These are phyloP conservation scores for Salarias fasciatus DNA, from an alignment of 2,797 vertebrate genomes.

Conservation along the genomic window DNA sequence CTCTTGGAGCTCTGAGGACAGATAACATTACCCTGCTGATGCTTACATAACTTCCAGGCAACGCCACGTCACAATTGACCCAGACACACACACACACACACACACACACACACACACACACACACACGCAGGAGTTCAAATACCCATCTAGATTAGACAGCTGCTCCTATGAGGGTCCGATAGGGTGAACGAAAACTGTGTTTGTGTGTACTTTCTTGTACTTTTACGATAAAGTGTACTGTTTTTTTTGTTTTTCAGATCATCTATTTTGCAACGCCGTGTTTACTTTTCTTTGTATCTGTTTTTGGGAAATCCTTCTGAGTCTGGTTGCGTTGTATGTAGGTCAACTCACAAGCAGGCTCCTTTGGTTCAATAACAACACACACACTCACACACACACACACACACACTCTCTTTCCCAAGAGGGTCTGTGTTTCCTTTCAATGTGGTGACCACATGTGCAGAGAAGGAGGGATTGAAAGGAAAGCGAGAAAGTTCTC, in stretches of 20 bases:
- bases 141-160: conserved; percentile 40
- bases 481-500: conserved; percentile 16
- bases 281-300: conserved; percentile 7
- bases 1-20: conserved; percentile 67
- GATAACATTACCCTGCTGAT: conserved; percentile 76
- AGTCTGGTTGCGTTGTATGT: conserved; percentile 67
- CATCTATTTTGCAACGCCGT: background rate
- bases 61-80: conserved; percentile 69
- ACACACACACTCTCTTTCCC: conserved; percentile 47
- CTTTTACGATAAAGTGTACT: conserved; percentile 6
- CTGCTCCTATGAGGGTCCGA: conserved; percentile 28
- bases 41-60: conserved; percentile 80
- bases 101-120: conserved; percentile 8
- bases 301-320: conserved; percentile 56
- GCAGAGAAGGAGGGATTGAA: conserved; percentile 20
- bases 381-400: conserved; percentile 26
- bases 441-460: conserved; percentile 80
- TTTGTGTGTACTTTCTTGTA: conserved; percentile 17
- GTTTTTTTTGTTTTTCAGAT: background rate
- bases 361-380: conserved; percentile 60
- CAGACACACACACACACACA: conserved; percentile 38
- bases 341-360: conserved; percentile 71
- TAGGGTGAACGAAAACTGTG: conserved; percentile 11
- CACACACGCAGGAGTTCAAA: conserved; percentile 35
- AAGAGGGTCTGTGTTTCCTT: conserved; percentile 73